Evolutionary conservation across 2,113 vertebrate genomes (phyloP).

Genomic region (Speoplatyrhinus poulsoni): DNA sequence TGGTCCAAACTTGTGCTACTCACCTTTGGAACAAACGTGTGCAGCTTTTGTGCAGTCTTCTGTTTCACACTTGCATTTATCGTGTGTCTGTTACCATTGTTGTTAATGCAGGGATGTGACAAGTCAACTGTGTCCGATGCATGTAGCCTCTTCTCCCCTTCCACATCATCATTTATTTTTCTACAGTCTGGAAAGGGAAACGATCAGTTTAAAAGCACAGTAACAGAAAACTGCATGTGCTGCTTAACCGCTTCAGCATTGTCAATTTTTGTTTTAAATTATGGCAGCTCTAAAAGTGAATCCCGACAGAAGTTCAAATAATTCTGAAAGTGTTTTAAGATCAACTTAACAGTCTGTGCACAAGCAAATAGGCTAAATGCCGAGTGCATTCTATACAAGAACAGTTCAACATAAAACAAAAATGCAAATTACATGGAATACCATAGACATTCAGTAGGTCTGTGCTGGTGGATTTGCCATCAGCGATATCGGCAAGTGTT

Average conservation of each 20-base stretch:
- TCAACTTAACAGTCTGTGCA: too few relatives aligned
- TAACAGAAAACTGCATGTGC: background rate
- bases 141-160: slow-evolving; percentile 69
- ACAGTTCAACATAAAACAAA: too few relatives aligned
- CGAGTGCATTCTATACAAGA: too few relatives aligned
- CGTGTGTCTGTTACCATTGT: slow-evolving; percentile 69
- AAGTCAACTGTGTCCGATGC: slow-evolving; percentile 61
- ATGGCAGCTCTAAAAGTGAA: too few relatives aligned
- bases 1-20: slow-evolving; percentile 86
- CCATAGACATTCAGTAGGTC: too few relatives aligned
- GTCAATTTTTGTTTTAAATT: background rate
- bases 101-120: slow-evolving; percentile 56
- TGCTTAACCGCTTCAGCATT: background rate
- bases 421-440: too few relatives aligned
- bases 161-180: slow-evolving; percentile 72
- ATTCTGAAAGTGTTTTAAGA: too few relatives aligned
- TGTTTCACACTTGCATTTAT: slow-evolving; percentile 68
- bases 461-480: too few relatives aligned
- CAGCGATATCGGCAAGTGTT: too few relatives aligned
- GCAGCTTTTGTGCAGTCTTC: slow-evolving; percentile 64
- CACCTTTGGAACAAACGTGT: slow-evolving; percentile 75
- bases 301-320: too few relatives aligned
- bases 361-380: too few relatives aligned
- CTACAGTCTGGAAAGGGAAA: slow-evolving; percentile 71
- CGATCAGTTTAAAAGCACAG: slow-evolving; percentile 31